Conservation (phyloP, 92 coral and sea anemone species). For the Blastomussa wellsi region DNA sequence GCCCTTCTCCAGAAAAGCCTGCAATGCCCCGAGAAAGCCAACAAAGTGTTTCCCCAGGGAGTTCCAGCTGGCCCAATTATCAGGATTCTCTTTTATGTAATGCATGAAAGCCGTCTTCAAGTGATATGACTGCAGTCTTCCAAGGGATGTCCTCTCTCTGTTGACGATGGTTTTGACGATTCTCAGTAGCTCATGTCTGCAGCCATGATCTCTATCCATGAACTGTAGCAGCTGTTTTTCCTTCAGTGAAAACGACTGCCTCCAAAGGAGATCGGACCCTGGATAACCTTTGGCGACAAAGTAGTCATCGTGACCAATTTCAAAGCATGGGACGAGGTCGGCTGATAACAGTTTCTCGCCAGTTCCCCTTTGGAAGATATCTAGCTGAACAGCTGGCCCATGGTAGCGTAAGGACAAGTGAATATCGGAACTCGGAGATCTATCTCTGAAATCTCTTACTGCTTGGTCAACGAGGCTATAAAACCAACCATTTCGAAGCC, state of each 20-base stretch:
- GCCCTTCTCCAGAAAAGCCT: conserved; percentile 20
- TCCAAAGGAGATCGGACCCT: conserved; percentile 43
- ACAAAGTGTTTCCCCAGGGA: conserved; percentile 49
- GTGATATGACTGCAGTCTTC: conserved; percentile 63
- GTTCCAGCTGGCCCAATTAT: background rate
- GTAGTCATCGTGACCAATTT: conserved; percentile 47
- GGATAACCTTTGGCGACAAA: conserved; percentile 63
- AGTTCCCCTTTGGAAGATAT: conserved; percentile 44
- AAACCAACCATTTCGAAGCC: conserved; percentile 65
- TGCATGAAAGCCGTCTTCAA: conserved; percentile 78
- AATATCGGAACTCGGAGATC: background rate
- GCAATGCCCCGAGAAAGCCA: conserved; percentile 19
- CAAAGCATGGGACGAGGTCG: conserved; percentile 75
- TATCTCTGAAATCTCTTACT: conserved; percentile 19
- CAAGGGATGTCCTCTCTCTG: conserved; percentile 56
- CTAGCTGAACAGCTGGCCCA: conserved; percentile 85
- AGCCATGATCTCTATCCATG: conserved; percentile 71
- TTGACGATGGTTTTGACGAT: conserved; percentile 74
- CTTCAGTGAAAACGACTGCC: conserved; percentile 70
- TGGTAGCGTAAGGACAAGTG: conserved; percentile 50
- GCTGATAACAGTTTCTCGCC: conserved; percentile 44
- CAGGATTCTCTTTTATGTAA: conserved; percentile 17
- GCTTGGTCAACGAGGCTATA: conserved; percentile 56
- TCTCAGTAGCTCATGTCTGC: conserved; percentile 73
- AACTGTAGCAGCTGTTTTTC: conserved; percentile 55